phyloP scores from a whole-genome alignment of 2,888 invertebrate species.

The Blastobasis adustella region DNA sequence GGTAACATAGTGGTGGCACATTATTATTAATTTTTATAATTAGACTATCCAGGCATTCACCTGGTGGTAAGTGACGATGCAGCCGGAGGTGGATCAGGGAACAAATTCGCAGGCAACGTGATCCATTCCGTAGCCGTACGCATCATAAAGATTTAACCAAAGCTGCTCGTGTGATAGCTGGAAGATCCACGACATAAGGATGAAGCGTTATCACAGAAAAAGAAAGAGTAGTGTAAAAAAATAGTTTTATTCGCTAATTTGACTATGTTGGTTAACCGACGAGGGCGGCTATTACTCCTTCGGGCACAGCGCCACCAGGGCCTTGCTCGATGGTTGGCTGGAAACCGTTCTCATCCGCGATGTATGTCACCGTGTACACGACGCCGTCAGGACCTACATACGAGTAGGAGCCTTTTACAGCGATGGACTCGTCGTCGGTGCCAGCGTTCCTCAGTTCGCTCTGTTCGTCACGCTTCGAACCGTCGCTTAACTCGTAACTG shows the following conservation, averaged over 20 bases:
- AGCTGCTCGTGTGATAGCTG: no score
- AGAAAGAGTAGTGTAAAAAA: no score
- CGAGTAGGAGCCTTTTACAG: constrained; percentile 64
- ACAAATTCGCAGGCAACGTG: no score
- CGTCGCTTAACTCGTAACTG: constrained; percentile 72
- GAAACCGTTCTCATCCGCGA: constrained; percentile 75
- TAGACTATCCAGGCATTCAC: no score
- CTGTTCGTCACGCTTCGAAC: constrained; percentile 59
- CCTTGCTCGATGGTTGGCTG: constrained; percentile 56
- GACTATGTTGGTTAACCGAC: constrained; percentile 37
- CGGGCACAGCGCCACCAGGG: constrained; percentile 27
- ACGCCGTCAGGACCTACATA: constrained; percentile 67
- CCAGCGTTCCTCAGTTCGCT: constrained; percentile 69
- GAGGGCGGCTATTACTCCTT: constrained; percentile 45
- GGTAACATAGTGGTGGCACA: no score
- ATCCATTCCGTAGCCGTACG: no score
- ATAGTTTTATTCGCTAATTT: constrained; percentile 2
- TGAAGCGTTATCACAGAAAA: no score
- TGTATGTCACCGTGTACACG: constrained; percentile 62
- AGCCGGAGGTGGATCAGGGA: no score
- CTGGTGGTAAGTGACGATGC: no score
- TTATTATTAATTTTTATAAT: no score
- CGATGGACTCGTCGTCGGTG: constrained; percentile 65
- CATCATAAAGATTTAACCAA: no score
- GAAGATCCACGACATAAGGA: no score